These are phyloP conservation scores for Mechanitis messenoides DNA, from an alignment of 2,888 invertebrate species.

Conservation along the genomic window DNA sequence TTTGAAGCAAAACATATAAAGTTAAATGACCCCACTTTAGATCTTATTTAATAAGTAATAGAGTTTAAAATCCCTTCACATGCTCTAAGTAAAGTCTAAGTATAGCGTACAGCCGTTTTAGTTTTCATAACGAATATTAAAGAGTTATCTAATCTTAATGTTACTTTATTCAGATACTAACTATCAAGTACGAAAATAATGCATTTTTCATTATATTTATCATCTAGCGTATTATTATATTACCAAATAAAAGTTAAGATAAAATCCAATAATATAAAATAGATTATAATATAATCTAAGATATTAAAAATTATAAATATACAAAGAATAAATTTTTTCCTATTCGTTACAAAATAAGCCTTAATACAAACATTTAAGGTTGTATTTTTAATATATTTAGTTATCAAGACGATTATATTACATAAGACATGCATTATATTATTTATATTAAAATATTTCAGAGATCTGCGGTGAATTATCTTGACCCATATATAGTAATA, in stretches of 20 bases:
- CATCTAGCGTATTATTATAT: neutral
- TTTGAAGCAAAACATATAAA: slow-evolving; percentile 16
- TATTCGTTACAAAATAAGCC: neutral
- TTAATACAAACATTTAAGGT: slow-evolving; percentile 6
- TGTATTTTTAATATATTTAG: neutral
- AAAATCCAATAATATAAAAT: no score
- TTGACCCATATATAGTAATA: neutral
- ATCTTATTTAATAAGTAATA: neutral
- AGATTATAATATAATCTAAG: no score
- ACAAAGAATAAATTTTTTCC: neutral
- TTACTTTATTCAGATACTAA: no score
- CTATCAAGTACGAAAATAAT: no score
- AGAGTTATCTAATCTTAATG: neutral
- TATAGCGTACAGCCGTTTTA: neutral
- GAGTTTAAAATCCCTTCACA: neutral
- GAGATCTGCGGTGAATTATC: slow-evolving; percentile 14
- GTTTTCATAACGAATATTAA: neutral
- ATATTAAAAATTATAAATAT: neutral
- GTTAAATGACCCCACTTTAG: neutral
- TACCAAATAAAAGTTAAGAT: neutral
- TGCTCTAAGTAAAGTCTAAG: neutral
- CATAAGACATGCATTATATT: slow-evolving; percentile 32
- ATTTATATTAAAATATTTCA: slow-evolving; percentile 25
- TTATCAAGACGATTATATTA: slow-evolving; percentile 27
- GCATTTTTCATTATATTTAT: no score